Evolutionary conservation across 2,113 vertebrate species (phyloP).

Genomic region (Protobothrops flavoviridis): DNA sequence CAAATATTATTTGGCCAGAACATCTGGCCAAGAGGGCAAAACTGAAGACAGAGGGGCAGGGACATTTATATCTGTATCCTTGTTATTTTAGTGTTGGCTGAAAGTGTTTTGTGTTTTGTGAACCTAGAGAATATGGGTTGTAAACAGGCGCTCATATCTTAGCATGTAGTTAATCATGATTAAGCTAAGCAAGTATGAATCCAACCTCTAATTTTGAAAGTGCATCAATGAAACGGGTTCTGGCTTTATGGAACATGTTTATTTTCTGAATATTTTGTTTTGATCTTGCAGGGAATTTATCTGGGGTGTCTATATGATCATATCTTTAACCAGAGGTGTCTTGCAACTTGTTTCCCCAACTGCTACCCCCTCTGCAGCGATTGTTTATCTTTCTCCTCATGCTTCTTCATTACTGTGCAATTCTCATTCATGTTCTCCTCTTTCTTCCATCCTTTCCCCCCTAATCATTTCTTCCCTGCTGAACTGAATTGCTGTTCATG

Average conservation of each 20-base stretch:
- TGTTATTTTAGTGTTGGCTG: not conserved
- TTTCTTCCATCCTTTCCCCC: not conserved
- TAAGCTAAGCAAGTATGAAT: not conserved
- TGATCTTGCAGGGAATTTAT: not conserved
- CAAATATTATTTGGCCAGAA: not conserved
- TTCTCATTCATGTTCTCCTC: not conserved
- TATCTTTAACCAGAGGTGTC: not conserved
- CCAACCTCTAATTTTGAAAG: not conserved
- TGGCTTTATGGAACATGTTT: not conserved
- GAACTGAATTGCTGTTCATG: conserved; percentile 14
- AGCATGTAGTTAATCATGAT: not conserved
- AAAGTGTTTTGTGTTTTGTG: not conserved
- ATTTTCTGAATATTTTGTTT: not conserved
- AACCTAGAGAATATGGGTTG: not conserved
- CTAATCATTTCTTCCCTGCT: not conserved
- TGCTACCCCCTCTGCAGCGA: not conserved
- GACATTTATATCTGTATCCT: not conserved
- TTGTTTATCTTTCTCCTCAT: not conserved
- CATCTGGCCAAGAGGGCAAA: not conserved
- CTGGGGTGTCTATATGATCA: not conserved
- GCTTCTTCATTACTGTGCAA: accelerated
- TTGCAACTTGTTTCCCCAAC: not conserved
- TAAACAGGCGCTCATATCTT: not conserved
- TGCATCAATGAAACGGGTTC: too few relatives aligned
- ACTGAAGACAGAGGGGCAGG: not conserved